Conservation (phyloP, 2,113 vertebrate species). For the Myxocyprinus asiaticus region DNA sequence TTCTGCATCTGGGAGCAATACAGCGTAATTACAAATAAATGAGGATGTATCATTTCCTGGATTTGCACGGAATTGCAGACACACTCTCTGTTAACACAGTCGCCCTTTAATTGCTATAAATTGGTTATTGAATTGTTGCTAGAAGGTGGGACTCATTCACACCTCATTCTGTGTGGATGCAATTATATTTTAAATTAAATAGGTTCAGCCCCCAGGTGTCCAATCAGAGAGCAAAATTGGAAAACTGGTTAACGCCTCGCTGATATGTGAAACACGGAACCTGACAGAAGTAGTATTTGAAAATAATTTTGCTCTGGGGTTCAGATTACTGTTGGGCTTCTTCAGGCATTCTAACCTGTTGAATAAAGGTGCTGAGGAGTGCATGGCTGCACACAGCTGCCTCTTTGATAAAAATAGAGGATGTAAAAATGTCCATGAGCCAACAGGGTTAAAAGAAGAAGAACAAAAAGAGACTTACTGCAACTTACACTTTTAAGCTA, state of each 20-base stretch:
- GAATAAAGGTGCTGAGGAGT: constrained; percentile 44
- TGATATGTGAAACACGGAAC: constrained; percentile 36
- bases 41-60: constrained; percentile 58
- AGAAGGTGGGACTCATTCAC: constrained; percentile 50
- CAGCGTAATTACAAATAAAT: constrained; percentile 65
- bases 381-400: constrained; percentile 53
- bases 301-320: constrained; percentile 55
- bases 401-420: constrained; percentile 69
- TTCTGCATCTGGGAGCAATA: constrained; percentile 65
- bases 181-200: constrained; percentile 36
- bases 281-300: constrained; percentile 59
- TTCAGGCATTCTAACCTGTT: constrained; percentile 32
- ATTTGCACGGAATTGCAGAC: constrained; percentile 50
- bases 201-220: not conserved
- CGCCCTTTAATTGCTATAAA: constrained; percentile 53
- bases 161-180: constrained; percentile 13
- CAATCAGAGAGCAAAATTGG: constrained; percentile 38
- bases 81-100: constrained; percentile 56
- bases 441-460: no score
- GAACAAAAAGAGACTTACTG: no score
- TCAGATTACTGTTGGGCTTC: not conserved
- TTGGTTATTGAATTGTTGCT: constrained; percentile 43
- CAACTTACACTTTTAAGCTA: no score
- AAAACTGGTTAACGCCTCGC: constrained; percentile 34
- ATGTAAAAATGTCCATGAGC: constrained; percentile 49